phyloP scores from a whole-genome alignment of 2,888 invertebrate species.

The Hirtodrosophila trivittata region DNA sequence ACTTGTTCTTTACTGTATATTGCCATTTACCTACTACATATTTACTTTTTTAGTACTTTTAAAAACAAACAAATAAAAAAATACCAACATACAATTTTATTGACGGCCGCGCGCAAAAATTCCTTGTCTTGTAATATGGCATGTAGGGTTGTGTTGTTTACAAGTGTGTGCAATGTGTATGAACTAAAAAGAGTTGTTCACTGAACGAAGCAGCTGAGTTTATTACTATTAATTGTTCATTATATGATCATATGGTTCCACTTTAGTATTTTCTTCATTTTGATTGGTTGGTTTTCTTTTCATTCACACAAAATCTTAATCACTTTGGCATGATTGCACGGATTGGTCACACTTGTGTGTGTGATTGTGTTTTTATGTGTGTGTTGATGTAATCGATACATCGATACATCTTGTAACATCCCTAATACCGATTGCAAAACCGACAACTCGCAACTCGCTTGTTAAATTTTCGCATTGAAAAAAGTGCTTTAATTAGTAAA shows the following conservation, averaged over 20 bases:
- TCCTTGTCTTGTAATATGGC: constrained; percentile 33
- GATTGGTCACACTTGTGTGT: constrained; percentile 18
- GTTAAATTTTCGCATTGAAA: constrained; percentile 64
- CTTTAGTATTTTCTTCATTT: constrained; percentile 6
- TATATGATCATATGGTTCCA: constrained; percentile 6
- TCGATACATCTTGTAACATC: constrained; percentile 42
- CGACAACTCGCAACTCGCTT: constrained; percentile 61
- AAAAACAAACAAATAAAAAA: constrained; percentile 29
- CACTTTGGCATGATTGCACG: no score
- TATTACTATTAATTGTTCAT: neutral
- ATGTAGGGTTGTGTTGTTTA: constrained; percentile 19
- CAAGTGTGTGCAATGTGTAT: constrained; percentile 9
- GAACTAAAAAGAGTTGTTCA: constrained; percentile 6
- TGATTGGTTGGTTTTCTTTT: neutral
- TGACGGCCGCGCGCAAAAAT: constrained; percentile 45
- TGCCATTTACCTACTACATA: constrained; percentile 18
- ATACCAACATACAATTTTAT: constrained; percentile 45
- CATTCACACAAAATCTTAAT: constrained; percentile 11
- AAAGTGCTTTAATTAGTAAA: constrained; percentile 65
- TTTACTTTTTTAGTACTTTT: constrained; percentile 21
- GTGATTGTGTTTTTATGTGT: no score
- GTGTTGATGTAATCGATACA: constrained; percentile 30
- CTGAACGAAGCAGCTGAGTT: constrained; percentile 6
- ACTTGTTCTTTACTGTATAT: constrained; percentile 20
- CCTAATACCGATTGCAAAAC: constrained; percentile 60